A percentile compares a stretch with the other conserved stretches of the same genome.
Conservation (phyloP, 2,113 vertebrate species). For the Polyodon spathula region DNA sequence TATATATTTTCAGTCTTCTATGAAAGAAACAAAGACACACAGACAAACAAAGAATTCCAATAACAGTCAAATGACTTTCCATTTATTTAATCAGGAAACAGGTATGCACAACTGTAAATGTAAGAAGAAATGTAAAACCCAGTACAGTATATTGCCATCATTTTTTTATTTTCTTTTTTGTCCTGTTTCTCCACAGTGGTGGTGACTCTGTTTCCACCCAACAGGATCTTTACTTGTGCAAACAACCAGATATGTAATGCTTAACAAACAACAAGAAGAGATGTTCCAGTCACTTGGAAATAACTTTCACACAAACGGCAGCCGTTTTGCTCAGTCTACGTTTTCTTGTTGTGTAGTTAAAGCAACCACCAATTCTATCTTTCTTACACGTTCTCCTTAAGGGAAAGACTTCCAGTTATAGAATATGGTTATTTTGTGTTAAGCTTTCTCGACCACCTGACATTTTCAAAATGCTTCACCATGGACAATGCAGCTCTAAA, state of each 20-base stretch:
- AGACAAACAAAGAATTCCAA: background rate
- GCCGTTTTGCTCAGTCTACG: background rate
- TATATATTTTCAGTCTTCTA: background rate
- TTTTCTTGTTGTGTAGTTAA: background rate
- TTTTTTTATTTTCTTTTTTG: background rate
- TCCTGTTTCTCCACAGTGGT: background rate
- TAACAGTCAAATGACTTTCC: slow-evolving; percentile 30
- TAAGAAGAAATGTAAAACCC: slow-evolving; percentile 35
- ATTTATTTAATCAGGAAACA: slow-evolving; percentile 42
- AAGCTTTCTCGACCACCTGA: too few relatives aligned
- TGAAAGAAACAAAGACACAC: slow-evolving; percentile 7
- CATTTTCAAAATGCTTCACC: too few relatives aligned
- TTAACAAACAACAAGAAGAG: background rate
- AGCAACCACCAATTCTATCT: background rate
- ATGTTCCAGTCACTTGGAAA: background rate
- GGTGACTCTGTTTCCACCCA: background rate
- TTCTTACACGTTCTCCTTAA: background rate
- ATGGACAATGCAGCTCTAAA: background rate
- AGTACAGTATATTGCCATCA: slow-evolving; percentile 18
- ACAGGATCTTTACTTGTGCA: slow-evolving; percentile 31
- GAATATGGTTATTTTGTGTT: background rate
- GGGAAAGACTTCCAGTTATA: background rate
- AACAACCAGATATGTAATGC: slow-evolving; percentile 27
- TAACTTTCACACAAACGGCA: background rate
- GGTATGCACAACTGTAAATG: slow-evolving; percentile 25